Conservation (phyloP, 2,797 vertebrate species). For the Mionectes olivaceus region DNA sequence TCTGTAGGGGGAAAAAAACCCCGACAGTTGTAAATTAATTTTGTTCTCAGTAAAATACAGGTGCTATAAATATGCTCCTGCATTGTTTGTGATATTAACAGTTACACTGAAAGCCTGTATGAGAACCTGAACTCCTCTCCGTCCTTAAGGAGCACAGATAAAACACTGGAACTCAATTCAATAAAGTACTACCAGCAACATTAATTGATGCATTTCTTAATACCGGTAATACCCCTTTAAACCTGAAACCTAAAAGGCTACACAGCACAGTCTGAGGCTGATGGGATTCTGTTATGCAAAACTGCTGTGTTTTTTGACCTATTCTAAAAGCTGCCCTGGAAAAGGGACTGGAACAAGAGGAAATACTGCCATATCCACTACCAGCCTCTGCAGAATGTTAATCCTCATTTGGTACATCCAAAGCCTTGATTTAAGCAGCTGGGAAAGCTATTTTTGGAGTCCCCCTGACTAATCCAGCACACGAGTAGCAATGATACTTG, state of each 20-base stretch:
- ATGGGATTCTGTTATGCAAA: background rate
- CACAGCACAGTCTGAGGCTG: background rate
- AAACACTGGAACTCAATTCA: background rate
- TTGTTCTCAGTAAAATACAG: background rate
- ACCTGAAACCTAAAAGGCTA: background rate
- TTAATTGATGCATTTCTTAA: background rate
- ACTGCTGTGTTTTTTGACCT: background rate
- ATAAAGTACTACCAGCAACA: background rate
- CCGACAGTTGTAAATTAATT: background rate
- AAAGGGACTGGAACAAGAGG: background rate
- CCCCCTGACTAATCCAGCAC: slow-evolving; percentile 32
- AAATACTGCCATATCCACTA: slow-evolving; percentile 27
- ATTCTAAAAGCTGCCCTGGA: slow-evolving; percentile 2
- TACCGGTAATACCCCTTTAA: background rate
- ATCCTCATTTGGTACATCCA: slow-evolving; percentile 5
- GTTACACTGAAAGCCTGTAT: background rate
- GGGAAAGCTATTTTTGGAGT: slow-evolving; percentile 57
- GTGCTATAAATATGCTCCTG: background rate
- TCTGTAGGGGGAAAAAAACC: background rate
- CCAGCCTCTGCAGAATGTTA: slow-evolving; percentile 20
- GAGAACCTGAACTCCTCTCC: background rate
- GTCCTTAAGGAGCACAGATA: background rate
- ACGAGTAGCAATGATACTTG: background rate
- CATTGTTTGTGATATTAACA: background rate
- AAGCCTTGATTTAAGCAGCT: slow-evolving; percentile 35